These are phyloP conservation scores for Hemicordylus capensis DNA, from an alignment of 2,113 vertebrate genomes.

Conservation along the genomic window DNA sequence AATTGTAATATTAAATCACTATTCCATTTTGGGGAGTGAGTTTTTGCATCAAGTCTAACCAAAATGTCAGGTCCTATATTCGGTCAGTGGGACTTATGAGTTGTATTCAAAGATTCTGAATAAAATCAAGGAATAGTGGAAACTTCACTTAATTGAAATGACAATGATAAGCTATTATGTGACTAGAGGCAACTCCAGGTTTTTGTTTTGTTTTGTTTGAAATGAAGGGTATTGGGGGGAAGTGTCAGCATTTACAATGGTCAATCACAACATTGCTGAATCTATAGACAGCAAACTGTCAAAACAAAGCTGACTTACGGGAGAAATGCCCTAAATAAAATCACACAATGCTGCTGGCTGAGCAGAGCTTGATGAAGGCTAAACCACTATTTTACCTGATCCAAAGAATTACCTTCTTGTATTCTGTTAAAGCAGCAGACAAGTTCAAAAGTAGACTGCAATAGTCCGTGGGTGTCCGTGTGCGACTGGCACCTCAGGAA, in stretches of 20 bases:
- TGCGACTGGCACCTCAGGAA: neutral
- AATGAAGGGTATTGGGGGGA: neutral
- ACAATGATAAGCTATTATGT: neutral
- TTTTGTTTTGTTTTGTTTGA: neutral
- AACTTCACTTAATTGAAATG: neutral
- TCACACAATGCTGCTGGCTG: neutral
- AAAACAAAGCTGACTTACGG: conserved; percentile 5
- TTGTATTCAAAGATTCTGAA: neutral
- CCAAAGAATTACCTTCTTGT: neutral
- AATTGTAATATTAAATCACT: neutral
- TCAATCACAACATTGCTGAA: neutral
- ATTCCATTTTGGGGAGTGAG: neutral
- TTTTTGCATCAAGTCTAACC: neutral
- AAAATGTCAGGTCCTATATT: neutral
- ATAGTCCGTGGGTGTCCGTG: conserved; percentile 27
- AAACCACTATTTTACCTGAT: neutral
- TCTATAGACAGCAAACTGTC: neutral
- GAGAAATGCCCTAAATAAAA: conserved; percentile 7
- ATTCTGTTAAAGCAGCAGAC: neutral
- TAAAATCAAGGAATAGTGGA: neutral
- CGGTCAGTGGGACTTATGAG: neutral
- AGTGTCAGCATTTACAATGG: neutral
- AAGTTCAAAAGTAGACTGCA: neutral
- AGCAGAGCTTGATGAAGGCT: neutral
- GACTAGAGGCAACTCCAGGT: neutral